Percentiles rank a stretch among this genome's conserved stretches.
Conservation (phyloP, 1,140 invertebrate genomes). For the Marisa cornuarietis region DNA sequence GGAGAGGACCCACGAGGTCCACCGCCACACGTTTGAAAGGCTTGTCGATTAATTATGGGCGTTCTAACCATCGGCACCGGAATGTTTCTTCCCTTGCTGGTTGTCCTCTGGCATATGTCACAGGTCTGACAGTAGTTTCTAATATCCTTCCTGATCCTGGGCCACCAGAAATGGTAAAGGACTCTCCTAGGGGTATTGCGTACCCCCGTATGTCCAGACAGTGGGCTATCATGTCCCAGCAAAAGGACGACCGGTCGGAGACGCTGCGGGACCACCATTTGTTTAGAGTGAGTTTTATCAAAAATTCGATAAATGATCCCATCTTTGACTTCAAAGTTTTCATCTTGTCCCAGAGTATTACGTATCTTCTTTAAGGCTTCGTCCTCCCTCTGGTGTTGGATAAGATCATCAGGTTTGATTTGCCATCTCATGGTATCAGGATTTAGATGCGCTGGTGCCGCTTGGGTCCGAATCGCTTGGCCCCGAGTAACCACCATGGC, state of each 20-base stretch:
- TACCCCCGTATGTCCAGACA: constrained; percentile 29
- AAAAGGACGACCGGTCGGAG: not conserved
- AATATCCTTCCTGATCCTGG: constrained; percentile 18
- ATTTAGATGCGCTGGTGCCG: no score
- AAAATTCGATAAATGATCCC: not conserved
- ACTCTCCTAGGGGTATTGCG: no score
- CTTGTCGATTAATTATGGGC: constrained; percentile 32
- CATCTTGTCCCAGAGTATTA: no score
- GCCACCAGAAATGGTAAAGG: constrained; percentile 25
- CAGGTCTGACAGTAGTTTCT: constrained; percentile 18
- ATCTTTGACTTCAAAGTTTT: not conserved
- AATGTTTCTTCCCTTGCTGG: constrained; percentile 10
- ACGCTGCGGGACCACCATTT: constrained; percentile 3
- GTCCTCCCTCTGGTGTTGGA: no score
- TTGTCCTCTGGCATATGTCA: constrained; percentile 30
- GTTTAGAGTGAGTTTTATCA: not conserved
- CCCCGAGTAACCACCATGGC: no score
- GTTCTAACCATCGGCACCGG: no score
- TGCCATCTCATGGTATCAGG: no score
- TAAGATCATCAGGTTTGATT: no score
- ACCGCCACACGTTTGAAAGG: constrained; percentile 42
- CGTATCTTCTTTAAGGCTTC: no score
- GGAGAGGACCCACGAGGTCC: constrained; percentile 36
- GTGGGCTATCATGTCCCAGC: constrained; percentile 19
- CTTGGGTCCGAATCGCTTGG: no score